Evolutionary conservation across 2,797 vertebrate genomes (phyloP), one percentile per base, ranked within the genome.

Genomic region (Ctenopoma kingsleyae): DNA sequence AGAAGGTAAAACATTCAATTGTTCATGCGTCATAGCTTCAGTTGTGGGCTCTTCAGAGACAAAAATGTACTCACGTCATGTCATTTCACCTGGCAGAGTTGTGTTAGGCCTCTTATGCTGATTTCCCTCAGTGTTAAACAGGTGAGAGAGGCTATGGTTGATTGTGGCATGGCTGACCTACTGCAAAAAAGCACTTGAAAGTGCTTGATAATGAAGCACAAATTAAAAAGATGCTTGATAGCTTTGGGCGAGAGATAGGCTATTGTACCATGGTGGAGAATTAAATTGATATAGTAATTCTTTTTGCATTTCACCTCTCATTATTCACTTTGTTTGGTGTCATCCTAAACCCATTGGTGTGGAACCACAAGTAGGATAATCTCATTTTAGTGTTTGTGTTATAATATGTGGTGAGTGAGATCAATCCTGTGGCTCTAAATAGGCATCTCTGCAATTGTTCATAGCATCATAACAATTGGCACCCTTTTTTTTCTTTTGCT

Each of bases 1-100:
- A 66, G 56, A 78, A 68, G 66, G 53, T 76, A 65, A 83, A 84
- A 83, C 71, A 82, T 75, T 71, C 36, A 32, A 49, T 46, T 68
- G 56, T 75, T 63, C 65, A 65, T 87, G 77, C 76, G 84, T 89
- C 88, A 89, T 22, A 60, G 59, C 58, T 48, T 72, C 12, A 1
- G 54, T 56, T 84, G 55, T 62, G 56, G 47, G 44, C 38, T 83
- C 32, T 80, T 71, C 13, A 58, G 44, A 74, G 30, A 52, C 58
- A 57, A 67, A 81, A 54, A 32, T 0, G 3, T 53, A 65, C 58
- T 74, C 44, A 51, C 12, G 23, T 75, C 79, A 81, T 67, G n/a
- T 71, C 56, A 20, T 73, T 71, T 59, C 22, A 62, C 16, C 44
- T 12, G 1, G 23, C 41, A 44, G 52, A 36, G 27, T n/a, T 9